Evolutionary conservation across 2,888 invertebrate species (phyloP), one percentile per base, ranked within the genome.

Genomic region (Nysson spinosus): DNA sequence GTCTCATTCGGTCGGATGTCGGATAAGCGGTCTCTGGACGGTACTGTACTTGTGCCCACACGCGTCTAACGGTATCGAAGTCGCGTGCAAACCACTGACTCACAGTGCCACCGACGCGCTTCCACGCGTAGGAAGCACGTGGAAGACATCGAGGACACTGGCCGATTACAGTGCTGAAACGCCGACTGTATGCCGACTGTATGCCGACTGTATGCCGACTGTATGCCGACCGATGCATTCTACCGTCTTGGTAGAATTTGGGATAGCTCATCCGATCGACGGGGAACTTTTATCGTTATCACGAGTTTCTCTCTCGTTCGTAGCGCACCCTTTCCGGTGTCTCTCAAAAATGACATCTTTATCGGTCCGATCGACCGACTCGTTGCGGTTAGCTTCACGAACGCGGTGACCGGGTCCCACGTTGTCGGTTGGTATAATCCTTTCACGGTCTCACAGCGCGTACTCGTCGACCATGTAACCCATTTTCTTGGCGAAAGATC

Each of bases 71-170:
- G 78, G 75, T 81, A 78, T 67, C 74, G 47, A 55, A 64, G 76
- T 73, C 70, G 78, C 72, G 76, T 79, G 79, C 77, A 76, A 75
- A 75, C 74, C 69, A 78, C 71, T 82, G 83, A 83, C 82, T 83
- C 81, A 83, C 78, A 60, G 55, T 63, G 55, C 60, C 56, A 55
- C 52, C 69, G 62, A 65, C 56, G 60, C 37, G 63, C 51, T 44
- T 46, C 65, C 37, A 14, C 30, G 69, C 69, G 75, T 78, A 75
- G 75, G 77, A 72, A 63, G 75, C 47, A 30, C 54, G 50, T 39
- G 62, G 57, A 43, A 30, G 35, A 9, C 7, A 11, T 39, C 11
- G 14, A 7, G 46, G 37, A 19, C 20, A 32, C 46, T 39, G 51
- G 46, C 54, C n/a, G n/a, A 58, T 60, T 62, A 58, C 63, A 61